phyloP scores from a whole-genome alignment of 1,140 invertebrate genomes.

The Drosophila ironensis region DNA sequence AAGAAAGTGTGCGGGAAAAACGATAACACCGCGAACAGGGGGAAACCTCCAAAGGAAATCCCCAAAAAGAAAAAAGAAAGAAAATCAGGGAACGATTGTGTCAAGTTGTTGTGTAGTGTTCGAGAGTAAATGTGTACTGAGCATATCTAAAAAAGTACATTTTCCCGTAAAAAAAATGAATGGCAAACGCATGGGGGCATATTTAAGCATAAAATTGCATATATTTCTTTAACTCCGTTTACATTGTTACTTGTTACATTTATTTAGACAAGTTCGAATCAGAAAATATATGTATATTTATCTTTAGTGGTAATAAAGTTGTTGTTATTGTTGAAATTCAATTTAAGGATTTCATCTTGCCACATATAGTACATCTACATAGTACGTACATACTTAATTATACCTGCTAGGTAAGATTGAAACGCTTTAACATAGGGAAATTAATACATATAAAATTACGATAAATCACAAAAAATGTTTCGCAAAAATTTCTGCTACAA shows the following conservation, averaged over 20 bases:
- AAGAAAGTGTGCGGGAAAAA: too few species aligned
- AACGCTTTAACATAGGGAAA: constrained; percentile 53
- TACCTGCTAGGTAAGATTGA: constrained; percentile 48
- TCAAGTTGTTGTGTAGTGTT: constrained; percentile 12
- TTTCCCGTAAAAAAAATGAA: neutral
- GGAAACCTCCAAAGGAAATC: neutral
- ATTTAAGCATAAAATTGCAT: constrained; percentile 57
- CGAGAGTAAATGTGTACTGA: constrained; percentile 9
- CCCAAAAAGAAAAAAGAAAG: neutral
- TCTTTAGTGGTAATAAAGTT: constrained; percentile 44
- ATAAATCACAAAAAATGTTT: constrained; percentile 76
- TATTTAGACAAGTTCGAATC: constrained; percentile 58
- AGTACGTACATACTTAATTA: constrained; percentile 16
- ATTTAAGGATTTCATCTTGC: constrained; percentile 42
- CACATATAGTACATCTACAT: constrained; percentile 6
- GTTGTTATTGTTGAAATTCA: constrained; percentile 64
- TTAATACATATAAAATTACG: constrained; percentile 62
- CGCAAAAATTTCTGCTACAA: constrained; percentile 71
- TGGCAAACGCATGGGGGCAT: too few species aligned
- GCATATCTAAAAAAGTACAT: neutral
- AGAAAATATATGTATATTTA: constrained; percentile 59
- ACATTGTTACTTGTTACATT: constrained; percentile 32
- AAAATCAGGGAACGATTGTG: constrained; percentile 8
- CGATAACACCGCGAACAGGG: neutral
- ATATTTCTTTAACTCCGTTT: constrained; percentile 55